Base-by-base conservation (phyloP, 2,888 invertebrate genomes). In the Caenorhabditis sinica region DNA sequence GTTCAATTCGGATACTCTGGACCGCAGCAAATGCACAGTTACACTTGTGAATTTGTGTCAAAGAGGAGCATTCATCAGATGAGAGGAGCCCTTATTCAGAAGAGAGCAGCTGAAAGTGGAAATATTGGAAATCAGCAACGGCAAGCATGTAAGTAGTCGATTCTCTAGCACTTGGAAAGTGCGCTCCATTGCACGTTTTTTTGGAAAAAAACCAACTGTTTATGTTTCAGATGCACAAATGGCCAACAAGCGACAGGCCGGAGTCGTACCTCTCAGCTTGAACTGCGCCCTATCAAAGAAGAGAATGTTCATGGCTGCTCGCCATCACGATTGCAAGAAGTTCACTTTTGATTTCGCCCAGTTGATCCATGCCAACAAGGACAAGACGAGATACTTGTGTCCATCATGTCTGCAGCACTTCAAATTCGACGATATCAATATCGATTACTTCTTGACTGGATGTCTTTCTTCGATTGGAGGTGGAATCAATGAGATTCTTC, bases 1-100 rank as follows among this genome's bases (percentile, higher is more conserved):
- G 30, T 82, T n/a, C 69, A 82, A n/a, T 61, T 82, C n/a, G 63
- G 28, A 49, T 82, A 82, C 25, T 15, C 25, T n/a, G 56, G 49
- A 25, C 53, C 17, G 1, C 9, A 17, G 0, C 56, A 82, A 74
- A 53, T 65, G 25, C 71, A 82, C 49, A 53, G 69, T 11, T 51
- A 33, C 53, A 23, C 63, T n/a, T 63, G 65, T 20, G 82, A 82
- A 43, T 65, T 82, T n/a, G 73, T 82, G 0, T 36, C 56, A 13
- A 61, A 17, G 20, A 43, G 63, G 25, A 23, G 4, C n/a, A 28
- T 81, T 8, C 1, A 3, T 1, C 68, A 73, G 0, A 30, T 81
- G 30, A 49, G 74, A 15, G 43, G 66, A 49, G 1, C 60, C 1
- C 0, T 23, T 11, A 30, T 71, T 13, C 5, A 17, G 25, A 58